A percentile compares a stretch with the other conserved stretches of the same genome.
Evolutionary conservation across 2,888 invertebrate genomes (phyloP).

Genomic region (Aromia moschata): DNA sequence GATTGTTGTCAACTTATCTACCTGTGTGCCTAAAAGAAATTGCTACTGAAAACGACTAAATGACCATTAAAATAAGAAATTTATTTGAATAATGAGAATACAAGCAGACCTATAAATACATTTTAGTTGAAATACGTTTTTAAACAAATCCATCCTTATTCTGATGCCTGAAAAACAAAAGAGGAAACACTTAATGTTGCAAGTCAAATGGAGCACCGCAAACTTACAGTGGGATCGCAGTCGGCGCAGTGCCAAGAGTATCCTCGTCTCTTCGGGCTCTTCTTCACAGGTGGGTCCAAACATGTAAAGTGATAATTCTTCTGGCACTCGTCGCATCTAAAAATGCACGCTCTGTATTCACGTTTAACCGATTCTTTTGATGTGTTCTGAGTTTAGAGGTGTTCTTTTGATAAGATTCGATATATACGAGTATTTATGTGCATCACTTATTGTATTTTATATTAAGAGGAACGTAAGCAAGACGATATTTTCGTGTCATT

Average conservation of each 20-base stretch:
- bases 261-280: conserved; percentile 91
- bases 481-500: too few relatives aligned
- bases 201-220: neutral
- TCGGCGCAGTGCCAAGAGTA: conserved; percentile 97
- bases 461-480: too few relatives aligned
- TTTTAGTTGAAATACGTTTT: conserved; percentile 29
- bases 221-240: conserved; percentile 83
- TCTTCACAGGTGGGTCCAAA: conserved; percentile 92
- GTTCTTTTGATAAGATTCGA: too few relatives aligned
- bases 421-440: too few relatives aligned
- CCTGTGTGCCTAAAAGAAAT: too few relatives aligned
- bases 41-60: too few relatives aligned
- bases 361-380: too few relatives aligned
- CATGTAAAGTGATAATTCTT: conserved; percentile 93
- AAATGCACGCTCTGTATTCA: conserved; percentile 22
- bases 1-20: too few relatives aligned
- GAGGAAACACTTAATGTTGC: conserved; percentile 5
- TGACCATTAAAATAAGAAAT: conserved; percentile 23
- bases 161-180: conserved; percentile 51
- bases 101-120: conserved; percentile 11
- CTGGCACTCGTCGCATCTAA: conserved; percentile 90
- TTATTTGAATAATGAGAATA: conserved; percentile 25
- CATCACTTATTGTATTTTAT: too few relatives aligned
- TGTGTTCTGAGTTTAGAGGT: too few relatives aligned
- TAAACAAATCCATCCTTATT: too few relatives aligned